phyloP scores from a whole-genome alignment of 2,888 invertebrate species.

The Leptopilina myrica region DNA sequence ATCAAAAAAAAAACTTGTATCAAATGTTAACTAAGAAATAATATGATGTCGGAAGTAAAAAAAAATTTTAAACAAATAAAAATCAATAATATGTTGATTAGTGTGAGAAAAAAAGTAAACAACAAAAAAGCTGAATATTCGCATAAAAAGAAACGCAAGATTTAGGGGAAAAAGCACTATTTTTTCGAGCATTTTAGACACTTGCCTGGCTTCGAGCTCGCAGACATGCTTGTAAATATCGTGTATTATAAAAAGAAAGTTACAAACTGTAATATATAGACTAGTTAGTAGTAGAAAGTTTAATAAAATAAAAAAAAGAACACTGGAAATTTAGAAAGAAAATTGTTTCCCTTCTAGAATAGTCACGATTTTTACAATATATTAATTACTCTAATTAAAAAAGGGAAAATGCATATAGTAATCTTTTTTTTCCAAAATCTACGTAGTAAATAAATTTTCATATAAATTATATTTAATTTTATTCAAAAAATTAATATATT shows the following conservation, averaged over 20 bases:
- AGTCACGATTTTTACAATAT: conserved; percentile 8
- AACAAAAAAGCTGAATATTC: background rate
- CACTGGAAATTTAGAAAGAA: conserved; percentile 4
- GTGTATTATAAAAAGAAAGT: conserved; percentile 38
- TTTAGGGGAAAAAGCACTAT: conserved; percentile 35
- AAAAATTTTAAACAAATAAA: background rate
- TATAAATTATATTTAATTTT: conserved; percentile 11
- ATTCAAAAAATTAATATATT: conserved; percentile 14
- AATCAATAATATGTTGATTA: background rate
- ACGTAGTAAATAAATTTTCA: background rate
- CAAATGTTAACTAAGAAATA: conserved; percentile 12
- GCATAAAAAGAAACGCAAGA: conserved; percentile 13
- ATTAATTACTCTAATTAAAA: background rate
- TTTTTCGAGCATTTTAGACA: conserved; percentile 33
- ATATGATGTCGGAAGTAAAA: background rate
- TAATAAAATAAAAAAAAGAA: conserved; percentile 9
- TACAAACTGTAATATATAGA: conserved; percentile 40
- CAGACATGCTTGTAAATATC: conserved; percentile 41
- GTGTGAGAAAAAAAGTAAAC: conserved; percentile 14
- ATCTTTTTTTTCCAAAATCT: background rate
- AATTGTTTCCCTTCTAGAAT: conserved; percentile 31
- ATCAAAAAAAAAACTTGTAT: conserved; percentile 4
- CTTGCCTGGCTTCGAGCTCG: conserved; percentile 40
- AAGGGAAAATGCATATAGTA: conserved; percentile 1
- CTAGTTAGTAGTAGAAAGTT: conserved; percentile 19